Evolutionary conservation across 2,113 vertebrate species (phyloP).

Genomic region (Thunnus thynnus): DNA sequence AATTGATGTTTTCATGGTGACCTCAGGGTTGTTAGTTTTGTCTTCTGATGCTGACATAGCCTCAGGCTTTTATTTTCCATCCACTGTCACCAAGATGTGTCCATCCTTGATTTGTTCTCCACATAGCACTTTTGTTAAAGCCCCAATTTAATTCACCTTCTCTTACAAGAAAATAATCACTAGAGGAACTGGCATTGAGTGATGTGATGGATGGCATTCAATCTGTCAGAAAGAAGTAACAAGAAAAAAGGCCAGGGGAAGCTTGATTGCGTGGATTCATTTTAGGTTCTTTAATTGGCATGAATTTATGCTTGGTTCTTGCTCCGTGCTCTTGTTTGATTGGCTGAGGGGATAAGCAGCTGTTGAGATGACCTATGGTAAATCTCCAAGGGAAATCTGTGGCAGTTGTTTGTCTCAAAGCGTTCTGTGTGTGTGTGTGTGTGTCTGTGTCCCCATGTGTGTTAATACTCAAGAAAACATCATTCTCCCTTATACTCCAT

Average conservation of each 20-base stretch:
- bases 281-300: slow-evolving; percentile 69
- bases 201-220: slow-evolving; percentile 56
- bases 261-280: slow-evolving; percentile 72
- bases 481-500: slow-evolving; percentile 12
- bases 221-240: slow-evolving; percentile 43
- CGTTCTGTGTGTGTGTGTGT: neutral
- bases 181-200: slow-evolving; percentile 34
- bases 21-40: slow-evolving; percentile 19
- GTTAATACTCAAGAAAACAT: neutral
- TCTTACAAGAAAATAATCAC: slow-evolving; percentile 52
- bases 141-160: slow-evolving; percentile 41
- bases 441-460: slow-evolving; percentile 7
- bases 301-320: slow-evolving; percentile 63
- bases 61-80: slow-evolving; percentile 38
- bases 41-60: slow-evolving; percentile 7
- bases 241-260: slow-evolving; percentile 32
- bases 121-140: slow-evolving; percentile 23
- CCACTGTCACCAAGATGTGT: slow-evolving; percentile 27
- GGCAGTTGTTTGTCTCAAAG: slow-evolving; percentile 50
- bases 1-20: slow-evolving; percentile 9
- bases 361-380: slow-evolving; percentile 71
- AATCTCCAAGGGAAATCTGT: slow-evolving; percentile 56
- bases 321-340: slow-evolving; percentile 71
- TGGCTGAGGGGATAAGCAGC: slow-evolving; percentile 74
- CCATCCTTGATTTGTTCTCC: slow-evolving; percentile 43